Evolutionary conservation across 2,113 vertebrate genomes (phyloP).

Genomic region (Leptobrachium ailaonicum): DNA sequence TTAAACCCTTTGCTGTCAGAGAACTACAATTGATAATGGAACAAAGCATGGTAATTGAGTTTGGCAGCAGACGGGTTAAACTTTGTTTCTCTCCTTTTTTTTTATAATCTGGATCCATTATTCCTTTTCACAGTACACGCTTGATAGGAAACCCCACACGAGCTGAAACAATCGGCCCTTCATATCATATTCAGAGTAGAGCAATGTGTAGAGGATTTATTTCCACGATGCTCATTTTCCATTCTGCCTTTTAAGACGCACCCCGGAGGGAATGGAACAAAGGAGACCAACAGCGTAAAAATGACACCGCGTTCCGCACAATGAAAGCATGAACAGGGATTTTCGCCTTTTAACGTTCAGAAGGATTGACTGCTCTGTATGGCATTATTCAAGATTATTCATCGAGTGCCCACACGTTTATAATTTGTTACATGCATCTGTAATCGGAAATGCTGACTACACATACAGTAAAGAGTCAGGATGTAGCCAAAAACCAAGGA

Average conservation of each 20-base stretch:
- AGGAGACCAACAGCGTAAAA: slow-evolving; percentile 39
- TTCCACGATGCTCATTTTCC: slow-evolving; percentile 41
- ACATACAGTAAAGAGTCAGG: background rate
- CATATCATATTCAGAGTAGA: slow-evolving; percentile 42
- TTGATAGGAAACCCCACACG: slow-evolving; percentile 8
- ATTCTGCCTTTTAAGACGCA: slow-evolving; percentile 46
- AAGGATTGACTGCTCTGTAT: slow-evolving; percentile 6
- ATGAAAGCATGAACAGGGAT: slow-evolving; percentile 20
- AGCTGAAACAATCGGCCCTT: slow-evolving; percentile 33
- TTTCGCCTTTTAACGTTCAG: slow-evolving; percentile 28
- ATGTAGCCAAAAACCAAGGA: background rate
- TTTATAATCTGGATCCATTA: slow-evolving; percentile 16
- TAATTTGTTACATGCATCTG: slow-evolving; percentile 11
- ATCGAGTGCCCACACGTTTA: slow-evolving; percentile 15
- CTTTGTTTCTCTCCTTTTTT: background rate
- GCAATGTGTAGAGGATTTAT: slow-evolving; percentile 42
- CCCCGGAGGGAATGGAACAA: slow-evolving; percentile 47
- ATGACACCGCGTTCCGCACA: slow-evolving; percentile 22
- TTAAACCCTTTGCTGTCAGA: slow-evolving; percentile 26
- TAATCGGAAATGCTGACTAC: slow-evolving; percentile 9
- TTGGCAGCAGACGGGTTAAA: slow-evolving; percentile 28
- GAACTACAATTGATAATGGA: background rate
- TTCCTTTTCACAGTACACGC: slow-evolving; percentile 6
- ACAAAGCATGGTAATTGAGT: background rate
- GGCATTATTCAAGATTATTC: slow-evolving; percentile 29